phyloP scores from a whole-genome alignment of 1,140 invertebrate genomes.

The Cydia splendana region DNA sequence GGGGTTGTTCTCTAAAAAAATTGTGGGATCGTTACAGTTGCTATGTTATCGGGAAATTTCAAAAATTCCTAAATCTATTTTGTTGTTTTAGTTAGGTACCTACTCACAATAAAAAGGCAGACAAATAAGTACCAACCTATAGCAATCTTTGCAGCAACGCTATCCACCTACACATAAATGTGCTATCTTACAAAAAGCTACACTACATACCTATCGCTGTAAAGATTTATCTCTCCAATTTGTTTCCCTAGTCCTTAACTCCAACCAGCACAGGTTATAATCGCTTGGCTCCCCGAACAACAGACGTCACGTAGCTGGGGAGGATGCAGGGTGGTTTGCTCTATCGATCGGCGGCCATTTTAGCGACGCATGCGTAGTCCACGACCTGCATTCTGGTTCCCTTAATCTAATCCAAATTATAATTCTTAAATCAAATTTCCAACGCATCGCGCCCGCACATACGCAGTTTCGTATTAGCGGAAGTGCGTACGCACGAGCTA shows the following conservation, averaged over 20 bases:
- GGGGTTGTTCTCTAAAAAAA: no score
- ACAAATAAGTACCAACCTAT: not conserved
- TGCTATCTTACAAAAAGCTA: conserved; percentile 28
- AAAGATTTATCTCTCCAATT: conserved; percentile 43
- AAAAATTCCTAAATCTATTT: no score
- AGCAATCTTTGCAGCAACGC: not conserved
- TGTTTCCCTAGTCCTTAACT: conserved; percentile 36
- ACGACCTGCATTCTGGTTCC: not conserved
- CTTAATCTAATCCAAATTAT: not conserved
- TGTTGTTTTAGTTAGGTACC: no score
- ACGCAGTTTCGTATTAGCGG: not conserved
- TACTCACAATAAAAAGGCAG: not conserved
- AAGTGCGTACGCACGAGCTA: not conserved
- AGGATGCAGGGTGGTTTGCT: conserved; percentile 56
- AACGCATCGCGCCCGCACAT: not conserved
- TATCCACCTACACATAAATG: conserved; percentile 38
- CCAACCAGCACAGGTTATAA: conserved; percentile 36
- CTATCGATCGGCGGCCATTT: conserved; percentile 75
- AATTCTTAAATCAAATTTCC: not conserved
- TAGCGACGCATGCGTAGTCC: conserved; percentile 63
- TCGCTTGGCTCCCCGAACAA: conserved; percentile 34
- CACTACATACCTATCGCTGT: conserved; percentile 36
- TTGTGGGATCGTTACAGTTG: no score
- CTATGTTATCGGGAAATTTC: no score
- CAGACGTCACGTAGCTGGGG: conserved; percentile 44